Conservation (phyloP, 2,797 vertebrate species). For the Morus bassanus region DNA sequence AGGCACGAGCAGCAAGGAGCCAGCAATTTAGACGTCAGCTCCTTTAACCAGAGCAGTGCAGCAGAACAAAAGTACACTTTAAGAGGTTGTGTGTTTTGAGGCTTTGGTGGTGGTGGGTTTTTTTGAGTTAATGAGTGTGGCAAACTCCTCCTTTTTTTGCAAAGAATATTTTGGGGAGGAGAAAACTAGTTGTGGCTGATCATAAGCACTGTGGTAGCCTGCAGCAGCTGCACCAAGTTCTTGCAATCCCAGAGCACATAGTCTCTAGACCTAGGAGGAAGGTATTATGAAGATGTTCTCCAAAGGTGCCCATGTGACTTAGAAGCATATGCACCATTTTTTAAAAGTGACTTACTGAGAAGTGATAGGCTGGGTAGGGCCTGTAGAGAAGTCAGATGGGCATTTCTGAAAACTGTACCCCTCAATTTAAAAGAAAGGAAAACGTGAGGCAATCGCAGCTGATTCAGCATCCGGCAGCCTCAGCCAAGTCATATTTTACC, state of each 20-base stretch:
- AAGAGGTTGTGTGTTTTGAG: neutral
- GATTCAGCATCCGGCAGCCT: conserved; percentile 65
- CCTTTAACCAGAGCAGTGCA: neutral
- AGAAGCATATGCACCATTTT: neutral
- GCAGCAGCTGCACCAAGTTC: neutral
- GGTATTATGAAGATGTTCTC: neutral
- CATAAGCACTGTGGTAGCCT: neutral
- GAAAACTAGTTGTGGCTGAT: neutral
- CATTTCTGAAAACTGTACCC: conserved; percentile 26
- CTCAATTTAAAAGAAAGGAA: conserved; percentile 61
- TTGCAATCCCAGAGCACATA: neutral
- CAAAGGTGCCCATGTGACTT: neutral
- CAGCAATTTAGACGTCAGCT: neutral
- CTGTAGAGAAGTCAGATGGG: conserved; percentile 1
- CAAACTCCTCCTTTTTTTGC: neutral
- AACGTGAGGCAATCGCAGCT: conserved; percentile 64
- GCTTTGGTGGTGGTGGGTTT: neutral
- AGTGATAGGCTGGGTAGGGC: neutral
- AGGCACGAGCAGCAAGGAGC: neutral
- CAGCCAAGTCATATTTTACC: conserved; percentile 65
- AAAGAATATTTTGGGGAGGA: neutral
- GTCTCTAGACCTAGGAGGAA: neutral
- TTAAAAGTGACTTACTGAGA: neutral
- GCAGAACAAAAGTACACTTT: fast-evolving
- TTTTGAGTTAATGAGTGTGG: neutral